phyloP scores from a whole-genome alignment of 2,797 vertebrate species.

The Vultur gryphus region DNA sequence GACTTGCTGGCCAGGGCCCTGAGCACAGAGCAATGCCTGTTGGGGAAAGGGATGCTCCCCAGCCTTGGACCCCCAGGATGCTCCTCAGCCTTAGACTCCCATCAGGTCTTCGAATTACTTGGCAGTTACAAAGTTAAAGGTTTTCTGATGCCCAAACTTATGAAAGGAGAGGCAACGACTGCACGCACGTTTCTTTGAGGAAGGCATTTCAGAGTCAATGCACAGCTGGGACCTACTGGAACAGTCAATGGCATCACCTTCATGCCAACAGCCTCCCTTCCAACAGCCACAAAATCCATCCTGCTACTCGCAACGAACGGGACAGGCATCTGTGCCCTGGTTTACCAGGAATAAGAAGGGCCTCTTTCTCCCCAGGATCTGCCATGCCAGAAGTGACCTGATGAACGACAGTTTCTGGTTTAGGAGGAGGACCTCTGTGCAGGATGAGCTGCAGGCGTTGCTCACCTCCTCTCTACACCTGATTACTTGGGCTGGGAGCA shows the following conservation, averaged over 20 bases:
- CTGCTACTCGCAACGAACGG: rapidly evolving
- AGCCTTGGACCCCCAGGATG: not conserved
- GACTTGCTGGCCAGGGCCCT: not conserved
- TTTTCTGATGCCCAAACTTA: not conserved
- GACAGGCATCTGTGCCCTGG: rapidly evolving
- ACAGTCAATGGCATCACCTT: rapidly evolving
- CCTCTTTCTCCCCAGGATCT: not conserved
- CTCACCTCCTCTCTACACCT: not conserved
- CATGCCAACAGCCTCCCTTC: not conserved
- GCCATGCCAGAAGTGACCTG: not conserved
- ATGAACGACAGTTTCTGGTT: rapidly evolving
- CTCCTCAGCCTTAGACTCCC: not conserved
- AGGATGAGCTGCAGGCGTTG: rapidly evolving
- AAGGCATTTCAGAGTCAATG: not conserved
- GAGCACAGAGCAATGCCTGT: not conserved
- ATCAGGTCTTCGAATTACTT: not conserved
- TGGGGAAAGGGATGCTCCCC: not conserved
- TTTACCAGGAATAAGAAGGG: not conserved
- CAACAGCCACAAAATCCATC: not conserved
- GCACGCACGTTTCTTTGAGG: not conserved
- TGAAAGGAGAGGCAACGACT: rapidly evolving
- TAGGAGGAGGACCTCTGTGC: not conserved
- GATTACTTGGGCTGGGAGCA: not conserved
- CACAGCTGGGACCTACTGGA: not conserved
- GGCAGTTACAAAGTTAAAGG: not conserved